phyloP scores from a whole-genome alignment of 2,113 vertebrate genomes.

The Marcusenius ussheri region DNA sequence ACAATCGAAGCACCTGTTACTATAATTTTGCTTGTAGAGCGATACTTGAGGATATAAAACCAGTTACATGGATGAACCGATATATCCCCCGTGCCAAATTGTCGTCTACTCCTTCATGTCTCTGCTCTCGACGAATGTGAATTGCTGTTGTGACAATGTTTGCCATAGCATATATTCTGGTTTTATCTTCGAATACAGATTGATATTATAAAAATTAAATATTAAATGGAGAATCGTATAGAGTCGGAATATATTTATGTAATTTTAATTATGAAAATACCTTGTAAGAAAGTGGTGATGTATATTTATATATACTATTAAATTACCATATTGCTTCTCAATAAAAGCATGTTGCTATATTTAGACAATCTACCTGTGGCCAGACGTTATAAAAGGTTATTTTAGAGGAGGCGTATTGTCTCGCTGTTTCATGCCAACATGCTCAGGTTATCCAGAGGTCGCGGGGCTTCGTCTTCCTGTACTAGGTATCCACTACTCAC shows the following conservation, averaged over 20 bases:
- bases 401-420: conserved; percentile 54
- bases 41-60: not conserved
- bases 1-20: not conserved
- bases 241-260: not conserved
- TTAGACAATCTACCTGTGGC: conserved; percentile 47
- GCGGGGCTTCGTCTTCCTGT: conserved; percentile 41
- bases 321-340: not conserved
- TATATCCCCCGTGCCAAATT: not conserved
- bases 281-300: not conserved
- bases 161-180: not conserved
- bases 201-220: not conserved
- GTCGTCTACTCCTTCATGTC: not conserved
- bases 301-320: not conserved
- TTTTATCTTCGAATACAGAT: not conserved
- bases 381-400: conserved; percentile 51
- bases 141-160: not conserved
- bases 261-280: not conserved
- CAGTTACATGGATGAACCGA: not conserved
- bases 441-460: conserved; percentile 65
- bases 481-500: conserved; percentile 37
- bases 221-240: not conserved
- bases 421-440: conserved; percentile 54
- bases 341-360: conserved; percentile 38
- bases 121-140: not conserved
- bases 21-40: not conserved